phyloP scores from a whole-genome alignment of 2,113 vertebrate genomes.

The Hemiscyllium ocellatum region DNA sequence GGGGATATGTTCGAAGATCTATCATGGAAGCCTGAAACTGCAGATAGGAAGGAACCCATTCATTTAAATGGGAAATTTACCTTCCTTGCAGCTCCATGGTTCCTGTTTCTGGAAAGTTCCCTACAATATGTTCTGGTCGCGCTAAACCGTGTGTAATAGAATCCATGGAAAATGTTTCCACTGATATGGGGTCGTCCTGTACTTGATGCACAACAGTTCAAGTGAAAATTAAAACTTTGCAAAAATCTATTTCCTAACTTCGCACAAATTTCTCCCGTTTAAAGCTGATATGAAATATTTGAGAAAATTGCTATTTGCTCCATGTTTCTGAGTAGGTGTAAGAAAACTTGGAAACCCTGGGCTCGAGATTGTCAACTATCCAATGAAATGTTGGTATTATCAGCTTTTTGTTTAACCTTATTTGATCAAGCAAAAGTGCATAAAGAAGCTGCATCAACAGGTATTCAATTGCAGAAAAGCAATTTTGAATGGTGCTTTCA shows the following conservation, averaged over 20 bases:
- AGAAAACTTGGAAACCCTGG: not conserved
- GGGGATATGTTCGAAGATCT: too few species aligned
- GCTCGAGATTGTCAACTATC: not conserved
- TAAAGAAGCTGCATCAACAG: not conserved
- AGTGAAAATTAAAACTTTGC: not conserved
- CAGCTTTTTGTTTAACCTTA: not conserved
- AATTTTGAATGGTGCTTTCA: not conserved
- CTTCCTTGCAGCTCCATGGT: too few species aligned
- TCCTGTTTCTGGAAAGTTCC: too few species aligned
- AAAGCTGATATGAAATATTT: not conserved
- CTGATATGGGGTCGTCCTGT: too few species aligned
- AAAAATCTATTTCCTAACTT: not conserved
- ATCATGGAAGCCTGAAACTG: too few species aligned
- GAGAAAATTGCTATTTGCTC: not conserved
- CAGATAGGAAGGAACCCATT: too few species aligned
- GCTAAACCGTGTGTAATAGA: too few species aligned
- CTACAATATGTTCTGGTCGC: too few species aligned
- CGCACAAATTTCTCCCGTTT: not conserved
- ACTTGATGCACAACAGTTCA: not conserved
- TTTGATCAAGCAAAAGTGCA: not conserved
- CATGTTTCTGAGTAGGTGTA: not conserved
- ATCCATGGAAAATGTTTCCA: too few species aligned
- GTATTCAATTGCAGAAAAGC: not conserved
- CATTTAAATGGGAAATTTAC: too few species aligned
- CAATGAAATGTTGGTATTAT: not conserved